These are phyloP conservation scores for Idaea straminata DNA, from an alignment of 2,888 invertebrate genomes.

Conservation along the genomic window DNA sequence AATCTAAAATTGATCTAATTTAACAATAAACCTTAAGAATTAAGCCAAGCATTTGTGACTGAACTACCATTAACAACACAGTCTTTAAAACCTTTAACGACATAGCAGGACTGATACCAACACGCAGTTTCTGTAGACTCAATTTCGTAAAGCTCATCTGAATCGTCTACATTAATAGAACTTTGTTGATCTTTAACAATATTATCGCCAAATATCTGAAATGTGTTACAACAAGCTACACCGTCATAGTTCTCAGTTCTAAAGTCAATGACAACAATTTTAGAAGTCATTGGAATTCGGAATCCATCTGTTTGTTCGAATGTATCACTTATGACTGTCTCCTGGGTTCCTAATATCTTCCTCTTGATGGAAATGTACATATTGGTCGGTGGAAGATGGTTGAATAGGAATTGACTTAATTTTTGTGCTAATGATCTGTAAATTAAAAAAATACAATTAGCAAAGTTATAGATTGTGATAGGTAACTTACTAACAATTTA, in stretches of 20 bases:
- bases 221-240: constrained; percentile 61
- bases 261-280: constrained; percentile 61
- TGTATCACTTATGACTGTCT: constrained; percentile 51
- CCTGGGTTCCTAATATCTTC: constrained; percentile 38
- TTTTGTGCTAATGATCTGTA: constrained; percentile 70
- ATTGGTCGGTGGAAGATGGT: constrained; percentile 66
- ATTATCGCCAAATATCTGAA: constrained; percentile 65
- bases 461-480: background rate
- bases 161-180: constrained; percentile 34
- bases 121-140: constrained; percentile 53
- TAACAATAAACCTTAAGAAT: constrained; percentile 22
- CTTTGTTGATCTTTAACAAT: constrained; percentile 35
- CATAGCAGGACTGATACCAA: constrained; percentile 79
- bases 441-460: constrained; percentile 23
- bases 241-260: constrained; percentile 43
- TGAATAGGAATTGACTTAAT: constrained; percentile 61
- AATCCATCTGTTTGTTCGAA: constrained; percentile 59
- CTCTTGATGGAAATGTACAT: constrained; percentile 75
- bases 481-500: no score
- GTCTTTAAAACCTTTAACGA: constrained; percentile 81
- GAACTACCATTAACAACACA: constrained; percentile 77
- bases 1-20: background rate
- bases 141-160: constrained; percentile 51
- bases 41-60: constrained; percentile 73
- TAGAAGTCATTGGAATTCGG: constrained; percentile 59